Conservation (phyloP, 2,888 invertebrate genomes). For the Diadegma fenestrale region DNA sequence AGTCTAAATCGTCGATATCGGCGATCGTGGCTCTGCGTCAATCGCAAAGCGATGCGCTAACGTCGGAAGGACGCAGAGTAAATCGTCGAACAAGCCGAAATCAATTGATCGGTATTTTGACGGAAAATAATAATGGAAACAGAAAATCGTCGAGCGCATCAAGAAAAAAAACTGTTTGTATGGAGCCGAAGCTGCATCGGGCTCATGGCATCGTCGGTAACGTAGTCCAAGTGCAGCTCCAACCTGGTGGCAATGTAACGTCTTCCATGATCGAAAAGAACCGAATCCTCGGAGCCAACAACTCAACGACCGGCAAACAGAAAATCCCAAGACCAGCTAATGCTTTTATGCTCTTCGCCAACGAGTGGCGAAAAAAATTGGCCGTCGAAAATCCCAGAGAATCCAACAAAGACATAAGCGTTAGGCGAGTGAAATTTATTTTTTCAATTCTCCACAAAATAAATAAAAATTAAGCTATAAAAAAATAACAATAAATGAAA, state of each 20-base stretch:
- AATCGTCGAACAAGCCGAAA: conserved; percentile 62
- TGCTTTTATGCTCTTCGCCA: conserved; percentile 89
- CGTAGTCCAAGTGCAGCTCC: conserved; percentile 72
- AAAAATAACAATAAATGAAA: too few species aligned
- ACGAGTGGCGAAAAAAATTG: conserved; percentile 87
- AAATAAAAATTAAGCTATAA: neutral
- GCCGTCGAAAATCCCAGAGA: conserved; percentile 87
- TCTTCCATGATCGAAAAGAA: conserved; percentile 64
- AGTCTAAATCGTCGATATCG: conserved; percentile 58
- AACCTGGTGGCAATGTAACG: conserved; percentile 56
- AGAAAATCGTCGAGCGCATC: conserved; percentile 27
- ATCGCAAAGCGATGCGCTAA: conserved; percentile 39
- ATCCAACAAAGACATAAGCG: conserved; percentile 88
- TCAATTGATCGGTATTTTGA: conserved; percentile 76
- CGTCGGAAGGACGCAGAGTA: conserved; percentile 23
- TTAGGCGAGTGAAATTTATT: conserved; percentile 81
- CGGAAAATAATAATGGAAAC: conserved; percentile 72
- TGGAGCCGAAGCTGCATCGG: conserved; percentile 71
- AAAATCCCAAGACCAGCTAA: conserved; percentile 88
- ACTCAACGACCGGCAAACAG: conserved; percentile 74
- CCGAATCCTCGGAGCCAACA: conserved; percentile 68
- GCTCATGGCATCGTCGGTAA: conserved; percentile 67
- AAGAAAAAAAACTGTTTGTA: conserved; percentile 72
- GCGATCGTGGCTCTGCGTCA: conserved; percentile 62
- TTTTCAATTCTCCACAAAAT: neutral